A percentile compares a stretch with the other conserved stretches of the same genome.
These are phyloP conservation scores for Bursaphelenchus mucronatus DNA, from an alignment of 1,140 invertebrate genomes.

Conservation along the genomic window DNA sequence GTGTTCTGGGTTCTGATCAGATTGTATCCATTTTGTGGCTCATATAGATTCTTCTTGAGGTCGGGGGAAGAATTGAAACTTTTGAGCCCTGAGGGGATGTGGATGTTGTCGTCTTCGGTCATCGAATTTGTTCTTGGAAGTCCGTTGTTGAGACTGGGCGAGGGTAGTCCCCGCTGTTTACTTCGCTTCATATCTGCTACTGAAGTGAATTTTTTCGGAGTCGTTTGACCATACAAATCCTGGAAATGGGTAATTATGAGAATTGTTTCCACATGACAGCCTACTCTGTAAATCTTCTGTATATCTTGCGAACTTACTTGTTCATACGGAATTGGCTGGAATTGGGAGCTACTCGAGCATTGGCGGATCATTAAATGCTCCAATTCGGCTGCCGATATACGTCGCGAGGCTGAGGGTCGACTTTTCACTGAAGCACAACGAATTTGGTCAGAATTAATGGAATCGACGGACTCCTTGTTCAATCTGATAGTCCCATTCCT, in stretches of 20 bases:
- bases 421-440: slow-evolving; percentile 74
- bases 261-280: slow-evolving; percentile 6
- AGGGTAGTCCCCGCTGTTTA: slow-evolving; percentile 62
- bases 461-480: slow-evolving; percentile 13
- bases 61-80: slow-evolving; percentile 55
- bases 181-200: slow-evolving; percentile 88
- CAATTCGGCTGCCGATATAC: slow-evolving; percentile 80
- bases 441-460: slow-evolving; percentile 20
- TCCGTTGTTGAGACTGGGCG: slow-evolving; percentile 26
- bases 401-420: slow-evolving; percentile 72
- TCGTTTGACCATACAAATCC: slow-evolving; percentile 24
- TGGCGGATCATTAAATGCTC: slow-evolving; percentile 83
- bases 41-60: slow-evolving; percentile 11
- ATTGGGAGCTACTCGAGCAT: slow-evolving; percentile 61
- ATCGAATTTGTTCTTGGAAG: slow-evolving; percentile 4
- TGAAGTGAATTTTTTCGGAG: slow-evolving; percentile 76
- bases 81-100: slow-evolving; percentile 33
- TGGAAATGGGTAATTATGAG: slow-evolving; percentile 24
- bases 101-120: slow-evolving; percentile 12
- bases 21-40: slow-evolving; percentile 7
- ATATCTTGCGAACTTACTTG: slow-evolving; percentile 27
- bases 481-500: slow-evolving; percentile 13
- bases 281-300: neutral
- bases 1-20: slow-evolving; percentile 6
- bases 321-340: slow-evolving; percentile 41